Evolutionary conservation across 2,888 invertebrate species (phyloP).

Genomic region (Timema podura): DNA sequence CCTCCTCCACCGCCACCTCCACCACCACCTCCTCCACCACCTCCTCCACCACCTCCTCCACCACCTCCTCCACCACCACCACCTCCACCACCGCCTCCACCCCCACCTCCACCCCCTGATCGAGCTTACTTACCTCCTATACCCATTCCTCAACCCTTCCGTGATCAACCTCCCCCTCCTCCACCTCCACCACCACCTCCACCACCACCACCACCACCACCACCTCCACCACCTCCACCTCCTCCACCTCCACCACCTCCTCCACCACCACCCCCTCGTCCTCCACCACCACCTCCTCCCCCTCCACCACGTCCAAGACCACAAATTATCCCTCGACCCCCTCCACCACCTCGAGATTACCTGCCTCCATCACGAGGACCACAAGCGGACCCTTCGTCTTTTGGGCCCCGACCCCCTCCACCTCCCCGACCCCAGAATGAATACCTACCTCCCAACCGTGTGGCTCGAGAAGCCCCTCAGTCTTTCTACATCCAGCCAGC

Average conservation of each 20-base stretch:
- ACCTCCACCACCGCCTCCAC: slow-evolving; percentile 4
- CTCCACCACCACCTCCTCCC: background rate
- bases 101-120: background rate
- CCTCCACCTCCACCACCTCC: background rate
- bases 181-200: background rate
- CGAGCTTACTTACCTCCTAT: background rate
- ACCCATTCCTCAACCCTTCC: background rate
- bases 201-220: background rate
- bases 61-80: background rate
- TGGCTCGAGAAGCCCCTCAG: too few relatives aligned
- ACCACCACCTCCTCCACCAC: background rate
- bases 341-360: background rate
- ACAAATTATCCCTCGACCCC: background rate
- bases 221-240: background rate
- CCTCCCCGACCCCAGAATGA: background rate
- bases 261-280: background rate
- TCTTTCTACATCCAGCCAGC: too few relatives aligned
- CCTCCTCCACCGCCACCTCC: background rate
- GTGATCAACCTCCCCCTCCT: background rate
- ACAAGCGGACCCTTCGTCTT: background rate
- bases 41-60: background rate
- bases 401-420: background rate
- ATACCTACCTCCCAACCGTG: background rate
- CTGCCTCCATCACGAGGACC: slow-evolving; percentile 4
- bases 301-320: slow-evolving; percentile 6